Conservation (phyloP, 2,113 vertebrate genomes). For the Indicator maculatus region DNA sequence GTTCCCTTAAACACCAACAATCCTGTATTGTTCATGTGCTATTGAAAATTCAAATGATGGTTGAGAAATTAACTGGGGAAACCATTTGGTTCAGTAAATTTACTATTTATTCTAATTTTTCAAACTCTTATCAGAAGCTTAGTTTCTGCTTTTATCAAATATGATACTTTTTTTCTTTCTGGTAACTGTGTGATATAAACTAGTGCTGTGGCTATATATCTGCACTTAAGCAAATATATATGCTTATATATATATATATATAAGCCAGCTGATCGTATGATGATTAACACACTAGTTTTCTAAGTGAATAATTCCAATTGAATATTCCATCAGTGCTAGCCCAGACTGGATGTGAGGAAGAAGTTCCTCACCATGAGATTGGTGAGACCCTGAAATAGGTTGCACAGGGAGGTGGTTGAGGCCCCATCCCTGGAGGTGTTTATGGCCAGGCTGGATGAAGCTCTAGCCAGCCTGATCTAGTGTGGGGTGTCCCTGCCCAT, state of each 20-base stretch:
- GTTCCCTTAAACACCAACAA: conserved; percentile 1
- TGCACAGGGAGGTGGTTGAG: no score
- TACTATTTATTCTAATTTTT: background rate
- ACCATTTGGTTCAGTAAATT: background rate
- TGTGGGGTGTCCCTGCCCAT: no score
- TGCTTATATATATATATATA: background rate
- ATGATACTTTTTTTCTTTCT: background rate
- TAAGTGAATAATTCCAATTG: background rate
- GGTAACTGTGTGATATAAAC: background rate
- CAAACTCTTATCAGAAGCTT: background rate
- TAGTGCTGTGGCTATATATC: background rate
- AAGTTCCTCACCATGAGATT: no score
- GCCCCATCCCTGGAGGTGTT: no score
- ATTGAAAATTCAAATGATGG: background rate
- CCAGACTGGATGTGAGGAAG: background rate
- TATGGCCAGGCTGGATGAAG: no score
- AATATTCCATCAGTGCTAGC: background rate
- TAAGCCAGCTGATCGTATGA: background rate
- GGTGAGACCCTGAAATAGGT: no score
- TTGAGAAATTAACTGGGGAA: conserved; percentile 12
- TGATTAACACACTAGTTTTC: background rate
- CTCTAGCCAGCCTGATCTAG: no score
- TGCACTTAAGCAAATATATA: background rate
- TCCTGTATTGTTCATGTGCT: background rate
- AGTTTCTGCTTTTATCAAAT: background rate